phyloP scores from a whole-genome alignment of 2,888 invertebrate species.

The Doris montereyensis region DNA sequence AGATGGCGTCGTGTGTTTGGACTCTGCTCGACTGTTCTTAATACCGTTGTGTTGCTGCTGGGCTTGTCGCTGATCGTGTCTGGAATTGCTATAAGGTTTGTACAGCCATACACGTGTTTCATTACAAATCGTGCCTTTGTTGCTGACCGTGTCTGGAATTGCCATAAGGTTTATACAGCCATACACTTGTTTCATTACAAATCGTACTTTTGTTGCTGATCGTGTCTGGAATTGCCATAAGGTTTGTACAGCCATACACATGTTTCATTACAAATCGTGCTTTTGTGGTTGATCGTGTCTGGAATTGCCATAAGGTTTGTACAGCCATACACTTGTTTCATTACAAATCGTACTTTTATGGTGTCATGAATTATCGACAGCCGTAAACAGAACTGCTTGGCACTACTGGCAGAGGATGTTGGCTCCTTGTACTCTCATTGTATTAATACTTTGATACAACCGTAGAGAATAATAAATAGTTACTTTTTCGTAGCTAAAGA shows the following conservation, averaged over 20 bases:
- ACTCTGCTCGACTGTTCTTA: constrained; percentile 11
- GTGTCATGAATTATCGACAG: too few relatives aligned
- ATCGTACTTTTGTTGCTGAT: constrained; percentile 18
- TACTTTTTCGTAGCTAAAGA: too few relatives aligned
- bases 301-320: constrained; percentile 34
- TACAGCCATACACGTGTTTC: not conserved
- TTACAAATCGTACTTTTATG: too few relatives aligned
- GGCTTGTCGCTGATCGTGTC: constrained; percentile 14
- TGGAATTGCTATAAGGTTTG: constrained; percentile 33
- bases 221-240: constrained; percentile 21
- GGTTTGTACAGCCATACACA: constrained; percentile 9
- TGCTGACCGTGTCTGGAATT: constrained; percentile 4
- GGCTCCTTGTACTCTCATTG: too few relatives aligned
- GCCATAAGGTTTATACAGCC: constrained; percentile 24
- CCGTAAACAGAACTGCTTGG: too few relatives aligned
- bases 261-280: too few relatives aligned
- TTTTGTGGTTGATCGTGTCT: constrained; percentile 1
- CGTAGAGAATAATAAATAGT: too few relatives aligned
- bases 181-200: too few relatives aligned
- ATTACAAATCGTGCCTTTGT: too few relatives aligned
- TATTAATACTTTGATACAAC: too few relatives aligned
- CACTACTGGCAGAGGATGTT: too few relatives aligned
- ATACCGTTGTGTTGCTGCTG: constrained; percentile 22
- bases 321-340: not conserved
- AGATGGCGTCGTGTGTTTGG: constrained; percentile 21